A percentile compares a stretch with the other conserved stretches of the same genome.
Evolutionary conservation across 2,113 vertebrate genomes (phyloP).

Genomic region (Antechinus stuartii): DNA sequence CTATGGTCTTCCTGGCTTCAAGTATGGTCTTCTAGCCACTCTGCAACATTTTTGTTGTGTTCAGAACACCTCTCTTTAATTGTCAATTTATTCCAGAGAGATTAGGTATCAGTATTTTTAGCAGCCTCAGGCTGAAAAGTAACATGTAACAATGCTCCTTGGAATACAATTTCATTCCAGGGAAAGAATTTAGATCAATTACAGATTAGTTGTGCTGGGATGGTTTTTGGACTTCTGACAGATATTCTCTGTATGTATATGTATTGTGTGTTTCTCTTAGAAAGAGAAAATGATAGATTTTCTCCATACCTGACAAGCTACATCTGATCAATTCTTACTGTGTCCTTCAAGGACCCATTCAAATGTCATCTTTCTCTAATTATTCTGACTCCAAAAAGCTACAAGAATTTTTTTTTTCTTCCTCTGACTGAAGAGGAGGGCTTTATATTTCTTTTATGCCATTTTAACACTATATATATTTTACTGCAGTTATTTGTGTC

Average conservation of each 20-base stretch:
- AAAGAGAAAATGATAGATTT: neutral
- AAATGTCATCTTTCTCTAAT: neutral
- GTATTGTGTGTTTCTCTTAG: no score
- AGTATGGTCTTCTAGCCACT: neutral
- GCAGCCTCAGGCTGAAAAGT: neutral
- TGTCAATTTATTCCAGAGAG: neutral
- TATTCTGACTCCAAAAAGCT: neutral
- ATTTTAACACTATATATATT: neutral
- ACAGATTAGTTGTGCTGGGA: neutral
- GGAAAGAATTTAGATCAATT: neutral
- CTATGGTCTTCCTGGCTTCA: neutral
- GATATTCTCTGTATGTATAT: neutral
- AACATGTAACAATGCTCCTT: neutral
- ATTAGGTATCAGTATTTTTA: neutral
- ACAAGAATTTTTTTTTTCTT: neutral
- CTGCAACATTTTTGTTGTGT: neutral
- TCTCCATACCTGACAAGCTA: fast-evolving
- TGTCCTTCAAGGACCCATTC: neutral
- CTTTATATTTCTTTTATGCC: neutral
- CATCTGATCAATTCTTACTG: neutral
- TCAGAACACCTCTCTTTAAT: neutral
- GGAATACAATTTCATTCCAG: neutral
- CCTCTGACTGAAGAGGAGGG: neutral
- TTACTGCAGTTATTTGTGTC: neutral
- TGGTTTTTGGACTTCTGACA: neutral